Conservation (phyloP, 2,113 vertebrate genomes). For the Heterocephalus glaber region DNA sequence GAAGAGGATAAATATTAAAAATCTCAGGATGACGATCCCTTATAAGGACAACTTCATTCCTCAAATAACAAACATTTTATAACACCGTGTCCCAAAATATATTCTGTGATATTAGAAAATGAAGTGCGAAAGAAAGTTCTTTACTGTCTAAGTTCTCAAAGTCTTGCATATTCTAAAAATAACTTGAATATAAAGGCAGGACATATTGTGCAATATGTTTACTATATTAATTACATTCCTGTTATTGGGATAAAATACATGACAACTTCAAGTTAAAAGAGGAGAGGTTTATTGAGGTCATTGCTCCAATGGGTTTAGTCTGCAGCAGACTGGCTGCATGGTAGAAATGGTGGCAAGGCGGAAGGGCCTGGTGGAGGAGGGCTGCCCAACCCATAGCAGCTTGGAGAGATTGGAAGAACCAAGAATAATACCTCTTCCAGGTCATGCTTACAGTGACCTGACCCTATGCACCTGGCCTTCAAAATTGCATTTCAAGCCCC, state of each 20-base stretch:
- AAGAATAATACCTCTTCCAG: background rate
- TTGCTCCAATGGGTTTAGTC: background rate
- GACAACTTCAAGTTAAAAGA: background rate
- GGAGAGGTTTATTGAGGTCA: background rate
- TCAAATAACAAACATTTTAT: background rate
- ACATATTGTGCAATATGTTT: background rate
- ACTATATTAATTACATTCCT: background rate
- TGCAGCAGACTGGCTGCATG: background rate
- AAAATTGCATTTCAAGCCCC: background rate
- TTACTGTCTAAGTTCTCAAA: background rate
- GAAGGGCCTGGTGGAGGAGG: background rate
- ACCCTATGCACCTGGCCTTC: background rate
- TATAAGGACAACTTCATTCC: background rate
- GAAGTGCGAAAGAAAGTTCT: background rate
- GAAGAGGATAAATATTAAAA: slow-evolving; percentile 2
- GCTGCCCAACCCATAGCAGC: background rate
- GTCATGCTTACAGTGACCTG: background rate
- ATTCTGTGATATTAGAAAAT: background rate
- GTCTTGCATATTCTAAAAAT: background rate
- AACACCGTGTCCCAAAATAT: background rate
- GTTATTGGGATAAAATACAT: background rate
- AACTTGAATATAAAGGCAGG: background rate
- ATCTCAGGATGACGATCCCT: background rate
- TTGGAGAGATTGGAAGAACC: background rate
- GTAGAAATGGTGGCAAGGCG: background rate